Base-by-base conservation (phyloP, 1,140 invertebrate genomes). In the Scaptodrosophila lebanonensis region DNA sequence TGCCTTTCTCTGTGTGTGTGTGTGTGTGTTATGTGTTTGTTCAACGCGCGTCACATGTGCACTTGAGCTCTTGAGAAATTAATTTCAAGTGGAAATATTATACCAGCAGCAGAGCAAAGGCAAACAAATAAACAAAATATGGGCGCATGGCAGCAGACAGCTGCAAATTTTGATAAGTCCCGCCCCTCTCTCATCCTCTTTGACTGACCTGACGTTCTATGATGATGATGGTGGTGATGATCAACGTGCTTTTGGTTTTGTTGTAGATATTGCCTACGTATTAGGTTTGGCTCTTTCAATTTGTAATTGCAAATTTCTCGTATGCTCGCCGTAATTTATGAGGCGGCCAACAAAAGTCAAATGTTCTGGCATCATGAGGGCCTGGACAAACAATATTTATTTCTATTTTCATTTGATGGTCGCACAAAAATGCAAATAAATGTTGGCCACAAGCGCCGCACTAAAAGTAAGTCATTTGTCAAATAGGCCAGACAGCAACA, bases 51-150 rank as follows among this genome's bases (percentile, higher is more conserved):
- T 75, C 75, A 75, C 75, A 79, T 79, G 75, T 79, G 75, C 69
- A 75, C 53, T 63, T 79, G 75, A 79, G 75, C 75, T 79, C 69
- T 79, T 82, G 75, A 79, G 75, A 79, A 79, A 79, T 79, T 79
- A 79, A 79, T 79, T 79, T 79, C 69, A 70, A 82, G 75, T 79
- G 76, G 75, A 69, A 79, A 79, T 65, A 82, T 79, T 82, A 82
- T 72, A 59, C 47, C 60, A 54, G 54, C 9, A 2, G 6, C 3
- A 25, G 61, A 42, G 56, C 51, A 48, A 35, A 44, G 7, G 54
- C 61, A 70, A 83, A 70, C 57, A 82, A 75, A 82, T 82, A 75
- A 75, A 82, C 53, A 75, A 79, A 82, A 82, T 79, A 82, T 63
- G 75, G 44, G 17, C 39, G 29, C 22, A 42, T 13, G 27, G 25